Conservation (phyloP, 2,113 vertebrate species). For the Sebastes schlegelii region DNA sequence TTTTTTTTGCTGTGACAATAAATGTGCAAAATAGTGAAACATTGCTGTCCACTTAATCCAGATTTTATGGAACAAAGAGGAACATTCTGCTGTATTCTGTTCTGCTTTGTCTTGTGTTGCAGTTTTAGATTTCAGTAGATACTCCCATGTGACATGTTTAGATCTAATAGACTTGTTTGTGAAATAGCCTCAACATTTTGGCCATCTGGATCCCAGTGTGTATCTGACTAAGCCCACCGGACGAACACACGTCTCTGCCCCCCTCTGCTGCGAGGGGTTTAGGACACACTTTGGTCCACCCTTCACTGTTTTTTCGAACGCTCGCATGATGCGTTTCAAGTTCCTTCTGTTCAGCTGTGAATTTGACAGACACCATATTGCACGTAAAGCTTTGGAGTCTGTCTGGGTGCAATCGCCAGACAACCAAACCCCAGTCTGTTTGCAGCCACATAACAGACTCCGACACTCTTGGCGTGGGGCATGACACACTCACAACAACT, state of each 20-base stretch:
- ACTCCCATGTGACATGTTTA: not conserved
- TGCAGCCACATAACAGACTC: slow-evolving; percentile 14
- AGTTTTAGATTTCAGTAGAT: not conserved
- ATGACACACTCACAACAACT: slow-evolving; percentile 39
- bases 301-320: slow-evolving; percentile 29
- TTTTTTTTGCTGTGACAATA: not conserved
- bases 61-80: not conserved
- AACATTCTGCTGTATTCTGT: not conserved
- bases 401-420: slow-evolving; percentile 54
- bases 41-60: not conserved
- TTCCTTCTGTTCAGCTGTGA: slow-evolving; percentile 63
- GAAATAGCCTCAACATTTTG: not conserved
- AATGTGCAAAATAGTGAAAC: not conserved
- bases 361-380: slow-evolving; percentile 76
- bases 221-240: slow-evolving; percentile 46
- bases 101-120: not conserved
- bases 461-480: slow-evolving; percentile 31
- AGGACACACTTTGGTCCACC: slow-evolving; percentile 40
- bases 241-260: slow-evolving; percentile 17
- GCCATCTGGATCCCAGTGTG: slow-evolving; percentile 70
- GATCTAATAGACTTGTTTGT: slow-evolving; percentile 31
- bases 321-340: slow-evolving; percentile 33
- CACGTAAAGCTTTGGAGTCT: slow-evolving; percentile 60
- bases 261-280: slow-evolving; percentile 19
- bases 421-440: slow-evolving; percentile 50